Evolutionary conservation across 2,888 invertebrate species (phyloP).

Genomic region (Bellardia pandia): DNA sequence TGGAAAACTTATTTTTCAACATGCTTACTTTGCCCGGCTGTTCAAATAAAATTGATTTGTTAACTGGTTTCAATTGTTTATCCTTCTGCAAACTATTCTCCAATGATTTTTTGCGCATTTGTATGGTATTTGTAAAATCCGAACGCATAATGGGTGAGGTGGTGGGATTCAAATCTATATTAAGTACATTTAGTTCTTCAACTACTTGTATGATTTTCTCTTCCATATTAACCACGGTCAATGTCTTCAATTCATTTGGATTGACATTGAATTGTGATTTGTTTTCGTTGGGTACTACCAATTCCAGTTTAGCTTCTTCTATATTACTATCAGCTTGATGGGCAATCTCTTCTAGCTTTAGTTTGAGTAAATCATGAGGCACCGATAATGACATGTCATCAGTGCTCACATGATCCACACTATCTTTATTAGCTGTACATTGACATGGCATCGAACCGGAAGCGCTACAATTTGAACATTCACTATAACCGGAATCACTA

Average conservation of each 20-base stretch:
- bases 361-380: conserved; percentile 79
- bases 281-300: conserved; percentile 52
- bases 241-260: conserved; percentile 62
- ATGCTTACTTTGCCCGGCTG: conserved; percentile 82
- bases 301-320: conserved; percentile 60
- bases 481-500: conserved; percentile 86
- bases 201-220: conserved; percentile 48
- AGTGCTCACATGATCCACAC: conserved; percentile 67
- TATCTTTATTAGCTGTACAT: conserved; percentile 69
- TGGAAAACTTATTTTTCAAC: conserved; percentile 81
- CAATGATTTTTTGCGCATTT: conserved; percentile 84
- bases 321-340: conserved; percentile 75
- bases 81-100: conserved; percentile 82
- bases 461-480: conserved; percentile 84
- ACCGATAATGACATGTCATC: conserved; percentile 77
- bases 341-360: conserved; percentile 82
- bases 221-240: conserved; percentile 21
- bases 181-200: conserved; percentile 65
- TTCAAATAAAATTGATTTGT: conserved; percentile 77
- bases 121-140: conserved; percentile 83
- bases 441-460: conserved; percentile 74
- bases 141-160: conserved; percentile 82
- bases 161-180: conserved; percentile 53
- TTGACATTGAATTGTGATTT: conserved; percentile 52
- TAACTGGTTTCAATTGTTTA: conserved; percentile 77